A percentile compares a stretch with the other conserved stretches of the same genome.
Evolutionary conservation across 1,140 invertebrate species (phyloP).

Genomic region (Cotesia typhae): DNA sequence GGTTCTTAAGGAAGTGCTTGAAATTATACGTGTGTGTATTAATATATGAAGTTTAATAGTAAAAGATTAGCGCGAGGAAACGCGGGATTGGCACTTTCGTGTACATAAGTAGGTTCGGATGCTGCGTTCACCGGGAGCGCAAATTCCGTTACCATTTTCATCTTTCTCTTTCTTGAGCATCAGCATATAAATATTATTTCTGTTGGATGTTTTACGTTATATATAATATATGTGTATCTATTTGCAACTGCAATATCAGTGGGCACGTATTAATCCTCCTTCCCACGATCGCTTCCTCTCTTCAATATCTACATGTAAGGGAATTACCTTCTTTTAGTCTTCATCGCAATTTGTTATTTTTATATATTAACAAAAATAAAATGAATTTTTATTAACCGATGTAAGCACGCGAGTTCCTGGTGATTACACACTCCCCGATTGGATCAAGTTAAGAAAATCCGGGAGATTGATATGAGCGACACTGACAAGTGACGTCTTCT

Average conservation of each 20-base stretch:
- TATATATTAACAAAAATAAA: too few relatives aligned
- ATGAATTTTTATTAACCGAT: too few relatives aligned
- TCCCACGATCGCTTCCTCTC: slow-evolving; percentile 36
- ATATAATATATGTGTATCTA: neutral
- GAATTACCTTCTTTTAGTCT: neutral
- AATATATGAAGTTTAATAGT: slow-evolving; percentile 3
- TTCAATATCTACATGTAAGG: slow-evolving; percentile 18
- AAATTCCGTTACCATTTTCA: slow-evolving; percentile 46
- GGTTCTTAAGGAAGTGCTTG: neutral
- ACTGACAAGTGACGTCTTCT: slow-evolving; percentile 8
- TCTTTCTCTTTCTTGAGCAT: slow-evolving; percentile 30
- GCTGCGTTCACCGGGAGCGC: slow-evolving; percentile 41
- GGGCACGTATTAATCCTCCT: slow-evolving; percentile 36
- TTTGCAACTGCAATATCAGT: slow-evolving; percentile 22
- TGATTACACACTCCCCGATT: neutral
- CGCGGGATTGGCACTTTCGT: slow-evolving; percentile 44
- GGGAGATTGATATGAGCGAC: neutral
- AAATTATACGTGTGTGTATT: slow-evolving; percentile 2
- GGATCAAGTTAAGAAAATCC: neutral
- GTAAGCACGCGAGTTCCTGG: slow-evolving; percentile 4
- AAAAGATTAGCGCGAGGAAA: slow-evolving; percentile 43
- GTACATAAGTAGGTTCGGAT: slow-evolving; percentile 43
- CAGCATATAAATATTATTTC: slow-evolving; percentile 22
- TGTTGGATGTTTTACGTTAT: neutral
- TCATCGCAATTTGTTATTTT: slow-evolving; percentile 20